These are phyloP conservation scores for Neodiprion virginianus DNA, from an alignment of 1,140 invertebrate genomes.

Conservation along the genomic window DNA sequence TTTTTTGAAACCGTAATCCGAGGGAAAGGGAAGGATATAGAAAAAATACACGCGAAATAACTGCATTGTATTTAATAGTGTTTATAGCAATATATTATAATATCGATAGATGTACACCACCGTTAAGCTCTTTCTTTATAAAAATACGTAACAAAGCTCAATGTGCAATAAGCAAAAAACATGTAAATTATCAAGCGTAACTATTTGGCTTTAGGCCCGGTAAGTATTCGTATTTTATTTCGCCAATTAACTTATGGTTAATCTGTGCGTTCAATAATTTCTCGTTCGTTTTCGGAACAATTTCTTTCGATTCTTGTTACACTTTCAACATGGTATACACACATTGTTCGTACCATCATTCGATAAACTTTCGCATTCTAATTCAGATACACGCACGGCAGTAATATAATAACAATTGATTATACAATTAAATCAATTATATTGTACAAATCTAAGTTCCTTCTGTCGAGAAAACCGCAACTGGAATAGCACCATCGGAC, in stretches of 20 bases:
- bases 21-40: neutral
- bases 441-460: neutral
- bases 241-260: slow-evolving; percentile 25
- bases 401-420: slow-evolving; percentile 8
- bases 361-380: neutral
- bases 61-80: slow-evolving; percentile 24
- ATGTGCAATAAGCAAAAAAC: slow-evolving; percentile 49
- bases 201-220: slow-evolving; percentile 32
- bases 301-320: slow-evolving; percentile 20
- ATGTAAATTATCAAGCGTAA: slow-evolving; percentile 50
- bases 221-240: slow-evolving; percentile 26
- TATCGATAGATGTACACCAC: slow-evolving; percentile 44
- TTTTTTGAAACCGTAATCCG: neutral
- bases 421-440: slow-evolving; percentile 19
- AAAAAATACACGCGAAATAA: neutral
- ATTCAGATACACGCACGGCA: neutral
- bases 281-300: slow-evolving; percentile 18
- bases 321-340: slow-evolving; percentile 23
- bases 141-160: slow-evolving; percentile 59
- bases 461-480: slow-evolving; percentile 8
- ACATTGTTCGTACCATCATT: neutral
- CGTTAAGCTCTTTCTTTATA: slow-evolving; percentile 50
- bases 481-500: slow-evolving; percentile 14
- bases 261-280: slow-evolving; percentile 34
- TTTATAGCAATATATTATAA: slow-evolving; percentile 48